Conservation (phyloP, 2,113 vertebrate species). For the Podarcis muralis region DNA sequence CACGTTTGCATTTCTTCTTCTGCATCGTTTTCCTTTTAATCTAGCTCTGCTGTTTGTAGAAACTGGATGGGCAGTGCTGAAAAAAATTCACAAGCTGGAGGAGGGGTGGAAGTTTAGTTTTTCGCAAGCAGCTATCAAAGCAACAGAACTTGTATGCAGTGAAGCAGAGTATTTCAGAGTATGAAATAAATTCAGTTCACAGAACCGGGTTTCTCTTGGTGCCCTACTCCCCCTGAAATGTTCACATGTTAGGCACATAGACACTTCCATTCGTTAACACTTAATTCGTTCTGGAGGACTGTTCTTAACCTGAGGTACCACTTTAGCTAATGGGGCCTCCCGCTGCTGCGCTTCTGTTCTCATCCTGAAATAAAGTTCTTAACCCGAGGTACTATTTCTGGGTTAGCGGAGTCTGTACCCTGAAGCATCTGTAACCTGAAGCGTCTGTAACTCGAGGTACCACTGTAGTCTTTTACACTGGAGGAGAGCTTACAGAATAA, state of each 20-base stretch:
- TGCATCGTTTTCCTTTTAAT: background rate
- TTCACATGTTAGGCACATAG: background rate
- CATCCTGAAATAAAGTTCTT: too few relatives aligned
- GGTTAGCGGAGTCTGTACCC: too few relatives aligned
- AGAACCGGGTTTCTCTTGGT: background rate
- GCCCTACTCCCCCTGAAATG: background rate
- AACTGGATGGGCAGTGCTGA: background rate
- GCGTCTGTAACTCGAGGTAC: too few relatives aligned
- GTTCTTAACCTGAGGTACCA: too few relatives aligned
- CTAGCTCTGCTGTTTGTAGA: background rate
- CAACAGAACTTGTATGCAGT: background rate
- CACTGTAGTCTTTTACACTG: background rate
- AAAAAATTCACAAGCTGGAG: background rate
- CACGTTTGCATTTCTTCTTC: background rate
- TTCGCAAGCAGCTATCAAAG: background rate
- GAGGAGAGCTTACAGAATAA: background rate
- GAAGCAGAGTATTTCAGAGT: background rate
- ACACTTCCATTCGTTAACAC: too few relatives aligned
- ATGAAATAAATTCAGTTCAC: background rate
- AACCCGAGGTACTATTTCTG: too few relatives aligned
- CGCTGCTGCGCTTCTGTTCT: too few relatives aligned
- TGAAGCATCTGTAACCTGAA: too few relatives aligned
- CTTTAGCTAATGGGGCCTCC: too few relatives aligned
- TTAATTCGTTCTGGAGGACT: too few relatives aligned
- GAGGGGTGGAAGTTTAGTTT: background rate